Conservation (phyloP, 64 coral and sea anemone genomes). For the Actinia tenebrosa region DNA sequence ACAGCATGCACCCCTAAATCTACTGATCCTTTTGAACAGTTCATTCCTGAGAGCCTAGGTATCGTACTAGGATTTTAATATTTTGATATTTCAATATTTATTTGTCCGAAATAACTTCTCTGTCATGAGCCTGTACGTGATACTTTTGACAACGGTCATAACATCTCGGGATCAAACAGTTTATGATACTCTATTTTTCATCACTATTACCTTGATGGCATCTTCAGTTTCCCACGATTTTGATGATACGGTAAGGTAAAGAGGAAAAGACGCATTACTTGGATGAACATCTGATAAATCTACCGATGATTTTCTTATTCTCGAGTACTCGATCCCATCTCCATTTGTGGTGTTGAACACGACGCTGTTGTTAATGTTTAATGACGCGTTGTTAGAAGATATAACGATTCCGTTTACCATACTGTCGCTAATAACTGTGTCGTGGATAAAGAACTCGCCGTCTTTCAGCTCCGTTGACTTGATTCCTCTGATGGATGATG, state of each 20-base stretch:
- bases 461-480: not conserved
- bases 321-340: slow-evolving; percentile 24
- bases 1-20: no score
- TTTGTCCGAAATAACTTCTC: no score
- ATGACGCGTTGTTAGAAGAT: not conserved
- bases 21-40: no score
- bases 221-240: slow-evolving; percentile 16
- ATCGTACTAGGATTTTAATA: no score
- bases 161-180: no score
- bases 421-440: slow-evolving; percentile 22
- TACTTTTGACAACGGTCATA: no score
- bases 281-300: slow-evolving; percentile 44
- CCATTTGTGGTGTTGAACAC: slow-evolving; percentile 35
- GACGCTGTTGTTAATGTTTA: slow-evolving; percentile 32
- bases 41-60: no score
- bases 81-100: no score
- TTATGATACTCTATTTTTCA: not conserved
- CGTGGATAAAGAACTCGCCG: slow-evolving; percentile 28
- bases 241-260: slow-evolving; percentile 15
- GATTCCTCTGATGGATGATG: slow-evolving; percentile 36
- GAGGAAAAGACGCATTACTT: slow-evolving; percentile 21
- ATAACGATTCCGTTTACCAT: slow-evolving; percentile 46
- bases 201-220: slow-evolving; percentile 40
- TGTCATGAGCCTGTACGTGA: no score
- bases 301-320: not conserved